These are phyloP conservation scores for Meteorus colon DNA, from an alignment of 2,888 invertebrate species.

Conservation along the genomic window DNA sequence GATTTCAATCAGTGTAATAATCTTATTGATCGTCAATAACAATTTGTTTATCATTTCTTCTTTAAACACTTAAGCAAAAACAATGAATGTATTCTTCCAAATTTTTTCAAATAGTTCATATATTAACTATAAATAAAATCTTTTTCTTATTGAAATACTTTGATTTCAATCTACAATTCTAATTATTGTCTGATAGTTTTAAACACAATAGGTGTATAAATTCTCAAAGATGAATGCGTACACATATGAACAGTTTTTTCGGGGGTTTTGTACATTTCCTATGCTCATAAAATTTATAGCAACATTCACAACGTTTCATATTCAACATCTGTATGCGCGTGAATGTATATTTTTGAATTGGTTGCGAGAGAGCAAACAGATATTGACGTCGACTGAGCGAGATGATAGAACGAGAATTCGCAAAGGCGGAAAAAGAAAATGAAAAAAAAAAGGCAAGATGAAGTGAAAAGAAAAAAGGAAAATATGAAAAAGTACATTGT, in stretches of 20 bases:
- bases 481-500: background rate
- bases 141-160: too few relatives aligned
- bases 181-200: background rate
- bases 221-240: background rate
- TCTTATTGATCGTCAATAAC: too few relatives aligned
- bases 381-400: background rate
- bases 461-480: background rate
- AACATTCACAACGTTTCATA: background rate
- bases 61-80: too few relatives aligned
- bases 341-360: background rate
- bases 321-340: slow-evolving; percentile 1
- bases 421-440: background rate
- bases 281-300: background rate
- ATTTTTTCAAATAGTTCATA: too few relatives aligned
- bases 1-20: too few relatives aligned
- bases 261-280: background rate
- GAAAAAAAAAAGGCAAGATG: background rate
- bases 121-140: too few relatives aligned
- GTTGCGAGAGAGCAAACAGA: background rate
- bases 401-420: background rate
- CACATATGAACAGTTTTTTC: background rate
- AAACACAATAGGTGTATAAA: background rate
- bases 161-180: too few relatives aligned
- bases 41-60: too few relatives aligned
- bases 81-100: too few relatives aligned